A percentile compares a stretch with the other conserved stretches of the same genome.
These are phyloP conservation scores for Peromyscus eremicus DNA, from an alignment of 2,797 vertebrate species.

Conservation along the genomic window DNA sequence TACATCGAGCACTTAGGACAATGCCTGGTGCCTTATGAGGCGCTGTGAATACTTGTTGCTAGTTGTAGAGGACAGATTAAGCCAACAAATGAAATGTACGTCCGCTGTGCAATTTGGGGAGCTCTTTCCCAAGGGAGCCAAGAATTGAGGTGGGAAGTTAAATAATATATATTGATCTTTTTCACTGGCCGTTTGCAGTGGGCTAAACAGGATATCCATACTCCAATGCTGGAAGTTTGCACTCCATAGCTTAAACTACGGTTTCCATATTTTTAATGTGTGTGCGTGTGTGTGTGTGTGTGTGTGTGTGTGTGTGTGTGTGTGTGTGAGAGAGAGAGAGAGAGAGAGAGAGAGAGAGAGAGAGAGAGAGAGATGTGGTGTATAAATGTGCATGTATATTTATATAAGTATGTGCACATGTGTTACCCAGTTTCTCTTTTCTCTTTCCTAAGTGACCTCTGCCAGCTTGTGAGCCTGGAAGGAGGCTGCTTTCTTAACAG, in stretches of 20 bases:
- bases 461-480: neutral
- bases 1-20: neutral
- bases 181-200: neutral
- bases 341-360: no score
- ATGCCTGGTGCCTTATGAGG: neutral
- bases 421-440: neutral
- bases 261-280: neutral
- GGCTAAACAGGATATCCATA: neutral
- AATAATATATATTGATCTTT: slow-evolving; percentile 3
- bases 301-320: neutral
- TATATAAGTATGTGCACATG: neutral
- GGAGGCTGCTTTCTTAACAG: neutral
- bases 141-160: neutral
- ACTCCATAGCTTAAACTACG: slow-evolving; percentile 13
- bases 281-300: neutral
- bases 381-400: neutral
- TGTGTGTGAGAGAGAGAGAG: neutral
- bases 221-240: neutral
- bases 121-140: neutral
- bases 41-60: neutral
- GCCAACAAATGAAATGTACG: neutral
- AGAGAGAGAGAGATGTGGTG: neutral
- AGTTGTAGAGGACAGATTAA: neutral
- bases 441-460: neutral
- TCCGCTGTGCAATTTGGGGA: neutral